Conservation (phyloP, 2,888 invertebrate species). For the Dione vanillae region DNA sequence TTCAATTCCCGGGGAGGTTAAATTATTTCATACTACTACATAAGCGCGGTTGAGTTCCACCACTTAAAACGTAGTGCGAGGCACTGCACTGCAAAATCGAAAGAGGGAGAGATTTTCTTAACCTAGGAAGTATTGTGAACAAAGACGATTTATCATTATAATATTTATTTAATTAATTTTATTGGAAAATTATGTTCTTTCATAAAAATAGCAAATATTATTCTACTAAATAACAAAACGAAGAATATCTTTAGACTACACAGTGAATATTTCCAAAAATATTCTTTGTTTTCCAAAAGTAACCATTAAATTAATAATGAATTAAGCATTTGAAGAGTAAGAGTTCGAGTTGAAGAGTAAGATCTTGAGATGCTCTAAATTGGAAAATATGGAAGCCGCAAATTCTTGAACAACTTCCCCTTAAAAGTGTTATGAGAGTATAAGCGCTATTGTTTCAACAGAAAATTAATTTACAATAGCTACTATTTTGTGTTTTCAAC, state of each 20-base stretch:
- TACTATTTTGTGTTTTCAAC: slow-evolving; percentile 3
- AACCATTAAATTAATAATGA: not conserved
- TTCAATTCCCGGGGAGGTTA: no score
- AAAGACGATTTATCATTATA: no score
- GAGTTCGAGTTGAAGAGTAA: not conserved
- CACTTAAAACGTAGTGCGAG: no score
- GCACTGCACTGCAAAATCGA: no score
- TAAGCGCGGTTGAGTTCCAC: no score
- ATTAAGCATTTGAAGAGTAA: slow-evolving; percentile 6
- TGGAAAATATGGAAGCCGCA: not conserved
- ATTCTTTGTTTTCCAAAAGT: not conserved
- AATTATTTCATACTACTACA: no score
- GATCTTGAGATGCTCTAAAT: not conserved
- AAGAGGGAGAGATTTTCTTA: no score
- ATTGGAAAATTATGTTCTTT: no score
- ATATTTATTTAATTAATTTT: no score
- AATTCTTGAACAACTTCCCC: slow-evolving; percentile 14
- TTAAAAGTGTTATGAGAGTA: slow-evolving; percentile 2
- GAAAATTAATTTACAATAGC: slow-evolving; percentile 19
- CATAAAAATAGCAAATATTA: no score
- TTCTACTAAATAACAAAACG: no score
- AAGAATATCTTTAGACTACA: not conserved
- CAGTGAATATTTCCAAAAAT: not conserved
- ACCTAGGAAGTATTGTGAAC: no score
- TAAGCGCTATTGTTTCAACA: slow-evolving; percentile 4